These are phyloP conservation scores for Gymnodraco acuticeps DNA, from an alignment of 2,797 vertebrate genomes.

Conservation along the genomic window DNA sequence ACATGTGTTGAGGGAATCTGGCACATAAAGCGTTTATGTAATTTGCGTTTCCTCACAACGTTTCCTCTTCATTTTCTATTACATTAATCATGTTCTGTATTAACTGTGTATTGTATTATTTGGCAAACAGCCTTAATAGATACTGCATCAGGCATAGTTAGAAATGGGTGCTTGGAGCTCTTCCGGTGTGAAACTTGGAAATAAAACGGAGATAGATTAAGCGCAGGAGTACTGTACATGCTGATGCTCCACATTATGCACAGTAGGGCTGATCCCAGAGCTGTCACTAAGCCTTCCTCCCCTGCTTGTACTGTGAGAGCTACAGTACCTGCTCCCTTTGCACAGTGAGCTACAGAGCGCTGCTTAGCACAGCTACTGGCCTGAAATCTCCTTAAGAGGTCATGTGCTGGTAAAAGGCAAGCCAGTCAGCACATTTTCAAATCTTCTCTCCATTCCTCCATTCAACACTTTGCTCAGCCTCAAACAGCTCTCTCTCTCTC, in stretches of 20 bases:
- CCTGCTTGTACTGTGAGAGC: slow-evolving; percentile 38
- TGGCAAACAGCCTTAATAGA: background rate
- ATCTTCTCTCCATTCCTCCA: slow-evolving; percentile 50
- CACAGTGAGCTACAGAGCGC: slow-evolving; percentile 45
- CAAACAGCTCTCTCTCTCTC: slow-evolving; percentile 22
- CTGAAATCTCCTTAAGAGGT: slow-evolving; percentile 78
- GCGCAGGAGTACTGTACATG: background rate
- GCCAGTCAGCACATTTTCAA: slow-evolving; percentile 70
- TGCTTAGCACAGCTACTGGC: slow-evolving; percentile 66
- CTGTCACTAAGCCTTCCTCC: slow-evolving; percentile 44
- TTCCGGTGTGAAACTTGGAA: slow-evolving; percentile 8
- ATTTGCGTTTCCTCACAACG: background rate
- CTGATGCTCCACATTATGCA: slow-evolving; percentile 26
- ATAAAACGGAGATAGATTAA: slow-evolving; percentile 20
- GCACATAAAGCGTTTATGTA: background rate
- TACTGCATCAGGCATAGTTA: background rate
- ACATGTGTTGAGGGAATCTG: background rate
- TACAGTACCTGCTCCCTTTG: slow-evolving; percentile 43
- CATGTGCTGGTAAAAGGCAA: slow-evolving; percentile 75
- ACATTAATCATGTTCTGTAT: background rate
- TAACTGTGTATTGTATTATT: background rate
- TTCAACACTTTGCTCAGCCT: slow-evolving; percentile 49
- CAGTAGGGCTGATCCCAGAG: slow-evolving; percentile 51
- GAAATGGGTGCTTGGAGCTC: background rate
- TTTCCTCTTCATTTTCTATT: background rate